phyloP scores from a whole-genome alignment of 2,797 vertebrate genomes.

The Neostethus bicornis region DNA sequence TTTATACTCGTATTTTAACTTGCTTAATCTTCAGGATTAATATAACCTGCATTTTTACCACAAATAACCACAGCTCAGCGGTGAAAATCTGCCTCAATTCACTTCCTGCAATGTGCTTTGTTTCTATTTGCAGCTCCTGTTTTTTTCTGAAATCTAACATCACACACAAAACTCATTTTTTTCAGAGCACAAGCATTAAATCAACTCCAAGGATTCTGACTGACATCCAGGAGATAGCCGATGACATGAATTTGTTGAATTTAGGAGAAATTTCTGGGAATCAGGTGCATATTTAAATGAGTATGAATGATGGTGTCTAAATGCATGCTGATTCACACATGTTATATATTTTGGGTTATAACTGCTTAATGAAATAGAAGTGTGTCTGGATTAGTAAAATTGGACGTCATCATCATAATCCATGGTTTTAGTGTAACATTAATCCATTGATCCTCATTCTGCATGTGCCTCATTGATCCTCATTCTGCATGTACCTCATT shows the following conservation, averaged over 20 bases:
- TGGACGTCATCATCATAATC: constrained; percentile 36
- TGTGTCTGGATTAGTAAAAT: not conserved
- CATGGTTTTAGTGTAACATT: too few species aligned
- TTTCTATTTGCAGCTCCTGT: not conserved
- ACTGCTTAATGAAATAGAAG: too few species aligned
- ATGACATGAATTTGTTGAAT: constrained; percentile 63
- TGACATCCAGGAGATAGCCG: constrained; percentile 53
- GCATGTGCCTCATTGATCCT: not conserved
- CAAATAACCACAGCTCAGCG: constrained; percentile 1
- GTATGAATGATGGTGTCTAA: constrained; percentile 32
- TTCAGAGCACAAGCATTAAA: constrained; percentile 56
- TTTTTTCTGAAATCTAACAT: constrained; percentile 13
- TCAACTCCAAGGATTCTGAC: constrained; percentile 47
- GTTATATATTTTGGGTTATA: too few species aligned
- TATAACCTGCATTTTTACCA: not conserved
- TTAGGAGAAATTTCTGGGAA: constrained; percentile 66
- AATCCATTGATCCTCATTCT: constrained; percentile 9
- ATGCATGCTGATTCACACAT: not conserved
- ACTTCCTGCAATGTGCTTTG: constrained; percentile 24
- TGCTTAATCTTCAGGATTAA: not conserved
- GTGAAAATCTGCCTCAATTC: constrained; percentile 11
- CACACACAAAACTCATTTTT: constrained; percentile 34
- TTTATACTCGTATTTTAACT: too few species aligned
- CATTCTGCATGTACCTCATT: constrained; percentile 3
- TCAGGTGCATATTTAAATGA: constrained; percentile 46